Base-by-base conservation (phyloP, 2,797 vertebrate genomes). In the Acanthurus leucopareius region DNA sequence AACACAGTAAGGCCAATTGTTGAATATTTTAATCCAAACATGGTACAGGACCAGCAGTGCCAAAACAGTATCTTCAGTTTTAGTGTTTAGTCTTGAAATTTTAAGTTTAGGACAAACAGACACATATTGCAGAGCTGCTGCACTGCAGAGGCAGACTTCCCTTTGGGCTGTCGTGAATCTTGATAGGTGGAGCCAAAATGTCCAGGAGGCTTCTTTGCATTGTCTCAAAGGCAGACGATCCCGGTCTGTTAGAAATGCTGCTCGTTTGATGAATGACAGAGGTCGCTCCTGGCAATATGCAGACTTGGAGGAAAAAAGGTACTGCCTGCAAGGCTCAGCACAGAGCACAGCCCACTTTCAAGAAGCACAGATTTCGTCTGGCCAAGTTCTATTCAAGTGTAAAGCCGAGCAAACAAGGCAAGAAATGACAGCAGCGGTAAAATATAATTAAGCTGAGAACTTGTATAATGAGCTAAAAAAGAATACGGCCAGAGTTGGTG, bases 291-390 rank as follows among this genome's bases (percentile, higher is more conserved):
- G 28, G 66, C 32, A 52, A 32, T 35, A 49, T 20, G 62, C 61
- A 60, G 42, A 67, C n/a, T 57, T 35, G 14, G 14, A 66, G 49
- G 73, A 64, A 66, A 66, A 32, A 32, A 32, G 4, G 28, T n/a
- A n/a, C 42, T 7, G 44, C 54, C 71, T 73, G 17, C 69, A 79
- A 58, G 54, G 59, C 54, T 72, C 44, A 35, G 10, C 5, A 61
- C 42, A 59, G 65, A 75, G 51, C 52, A 73, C 74, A 67, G 62
- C 19, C 2, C 28, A 35, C 22, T 2, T 59, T 19, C 20, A 59
- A 65, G 38, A 80, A 84, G 83, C 73, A 82, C 76, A 80, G 35
- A 61, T 64, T 40, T 28, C 10, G 47, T 47, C 48, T 28, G 45
- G 44, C 35, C 48, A 25, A 68, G 19, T 25, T 51, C 11, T n/a